Evolutionary conservation across 1,140 invertebrate species (phyloP), one percentile per base, ranked within the genome.

Genomic region (Diorhabda sublineata): DNA sequence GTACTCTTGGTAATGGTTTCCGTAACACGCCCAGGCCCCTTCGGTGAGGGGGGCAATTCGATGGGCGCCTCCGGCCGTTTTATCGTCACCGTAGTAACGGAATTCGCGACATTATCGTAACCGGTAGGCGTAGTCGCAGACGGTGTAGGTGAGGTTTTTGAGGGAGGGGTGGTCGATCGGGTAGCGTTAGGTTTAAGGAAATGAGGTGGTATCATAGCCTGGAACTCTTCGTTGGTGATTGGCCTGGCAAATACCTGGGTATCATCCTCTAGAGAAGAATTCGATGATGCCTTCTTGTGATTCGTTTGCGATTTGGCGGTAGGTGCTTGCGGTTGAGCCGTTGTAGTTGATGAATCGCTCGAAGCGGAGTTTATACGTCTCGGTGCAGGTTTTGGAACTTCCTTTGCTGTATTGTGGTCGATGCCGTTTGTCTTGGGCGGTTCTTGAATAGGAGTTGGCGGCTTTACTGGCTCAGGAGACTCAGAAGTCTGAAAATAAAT

Each of bases 1-100:
- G 93, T 96, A 78, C 93, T 94, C 87, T 94, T 95, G 79, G 93
- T 95, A 85, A 96, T 93, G 81, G 90, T 93, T 86, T 96, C 94
- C 74, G 93, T 95, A 84, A 93, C 90, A 84, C 88, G 88, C 79
- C 94, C 94, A 76, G 93, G 85, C 68, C 89, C 87, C 66, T 89
- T 92, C 62, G 93, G 92, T 63, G 92, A 86, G 73, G 93, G 92
- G 70, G 92, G 93, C 76, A 95, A 90, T 76, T 87, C 86, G 75
- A 88, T 85, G n/a, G 47, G 47, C 78, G 85, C 82, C 76, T 88
- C 84, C 76, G 88, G 84, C 67, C 89, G 86, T 77, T 91, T 88
- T 79, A 90, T 90, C 76, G 92, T 91, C 68, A 89, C 91, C 67
- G 91, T 87, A 67, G 86, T 85, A n/a, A 85, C 85, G 45, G 76